Evolutionary conservation across 2,888 invertebrate genomes (phyloP), one percentile per base, ranked within the genome.

Genomic region (Patella pellucida): DNA sequence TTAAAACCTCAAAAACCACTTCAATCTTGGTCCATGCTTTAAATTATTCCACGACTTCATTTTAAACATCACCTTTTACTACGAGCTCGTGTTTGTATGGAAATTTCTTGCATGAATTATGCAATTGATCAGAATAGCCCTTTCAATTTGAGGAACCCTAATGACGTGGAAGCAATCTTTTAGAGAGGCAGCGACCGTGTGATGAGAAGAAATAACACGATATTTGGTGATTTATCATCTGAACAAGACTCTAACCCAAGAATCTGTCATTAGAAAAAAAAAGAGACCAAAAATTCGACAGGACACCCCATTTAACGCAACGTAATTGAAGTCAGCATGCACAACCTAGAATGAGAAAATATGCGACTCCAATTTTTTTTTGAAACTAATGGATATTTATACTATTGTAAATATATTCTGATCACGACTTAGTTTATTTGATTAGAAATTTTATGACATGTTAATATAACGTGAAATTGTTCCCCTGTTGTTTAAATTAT

Each of bases 51-150:
- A 62, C 19, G 62, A 62, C 19, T 62, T 23, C 15, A 62, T 16
- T 62, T 62, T 62, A 62, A 62, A 19, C 23, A 62, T 62, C 62
- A 62, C 62, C 62, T 62, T 62, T 23, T 23, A 23, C 62, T 62
- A 19, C 62, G 62, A 23, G 23, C 62, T 62, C 19, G 19, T 62
- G 62, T 62, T 62, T 62, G 62, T 62, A 62, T 62, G 62, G 62
- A 62, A 62, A 62, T 62, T 62, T 62, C 62, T 62, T 62, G 62
- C 62, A 62, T 62, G 62, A 62, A 62, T 62, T 62, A 62, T 62
- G 62, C 62, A 62, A 62, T 62, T 62, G 62, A 62, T 62, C 62
- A 62, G 62, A 62, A 23, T 23, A 62, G 62, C 19, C 62, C 62
- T 62, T 62, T 62, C 62, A 62, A 62, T 62, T 62, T 62, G 62